A percentile compares a stretch with the other conserved stretches of the same genome.
Evolutionary conservation across 2,797 vertebrate genomes (phyloP).

Genomic region (Ibycter americanus): DNA sequence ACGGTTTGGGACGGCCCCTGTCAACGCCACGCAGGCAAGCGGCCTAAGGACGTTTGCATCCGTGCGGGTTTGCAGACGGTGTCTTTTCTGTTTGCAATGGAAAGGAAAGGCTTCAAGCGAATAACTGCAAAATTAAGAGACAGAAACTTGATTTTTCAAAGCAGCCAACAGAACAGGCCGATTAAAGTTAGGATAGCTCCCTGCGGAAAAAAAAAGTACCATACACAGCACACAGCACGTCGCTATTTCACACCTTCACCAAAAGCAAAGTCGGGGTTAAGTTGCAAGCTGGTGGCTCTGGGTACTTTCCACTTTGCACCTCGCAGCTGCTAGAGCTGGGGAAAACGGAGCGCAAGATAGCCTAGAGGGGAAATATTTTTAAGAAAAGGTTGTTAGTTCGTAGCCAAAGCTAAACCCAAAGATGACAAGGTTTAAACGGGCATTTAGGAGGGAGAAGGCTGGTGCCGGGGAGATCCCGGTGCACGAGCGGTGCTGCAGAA

Average conservation of each 20-base stretch:
- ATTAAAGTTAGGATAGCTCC: neutral
- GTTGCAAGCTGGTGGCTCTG: neutral
- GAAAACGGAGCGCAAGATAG: accelerated
- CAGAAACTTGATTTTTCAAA: neutral
- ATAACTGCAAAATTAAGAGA: neutral
- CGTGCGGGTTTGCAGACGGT: neutral
- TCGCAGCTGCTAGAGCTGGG: neutral
- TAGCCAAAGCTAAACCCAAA: neutral
- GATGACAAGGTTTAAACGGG: neutral
- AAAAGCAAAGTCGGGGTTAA: neutral
- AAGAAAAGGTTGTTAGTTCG: neutral
- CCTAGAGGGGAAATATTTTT: neutral
- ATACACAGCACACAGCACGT: neutral
- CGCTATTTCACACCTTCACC: neutral
- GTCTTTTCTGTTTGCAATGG: neutral
- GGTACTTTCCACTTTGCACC: neutral
- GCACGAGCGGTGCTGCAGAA: neutral
- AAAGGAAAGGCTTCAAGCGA: neutral
- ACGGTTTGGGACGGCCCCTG: too few relatives aligned
- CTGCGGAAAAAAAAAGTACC: neutral
- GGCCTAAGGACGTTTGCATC: neutral
- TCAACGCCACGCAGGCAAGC: neutral
- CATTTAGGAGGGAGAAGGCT: neutral
- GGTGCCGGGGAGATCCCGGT: neutral
- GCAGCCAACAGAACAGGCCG: neutral